Conservation (phyloP, 1,140 invertebrate species). For the Zaprionus tsacasi region DNA sequence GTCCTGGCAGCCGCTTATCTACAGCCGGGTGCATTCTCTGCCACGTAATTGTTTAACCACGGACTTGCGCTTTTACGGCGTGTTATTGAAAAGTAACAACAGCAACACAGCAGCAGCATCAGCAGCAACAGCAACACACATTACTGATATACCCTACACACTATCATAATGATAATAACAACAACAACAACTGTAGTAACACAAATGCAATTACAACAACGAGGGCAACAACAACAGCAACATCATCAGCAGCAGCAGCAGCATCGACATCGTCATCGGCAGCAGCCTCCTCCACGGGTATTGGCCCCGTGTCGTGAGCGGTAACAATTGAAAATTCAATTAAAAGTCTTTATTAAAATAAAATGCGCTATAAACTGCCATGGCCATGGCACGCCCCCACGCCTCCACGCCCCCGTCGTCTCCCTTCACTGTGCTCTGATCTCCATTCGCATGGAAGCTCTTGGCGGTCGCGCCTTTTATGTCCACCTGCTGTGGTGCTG, state of each 20-base stretch:
- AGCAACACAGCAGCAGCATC: conserved; percentile 17
- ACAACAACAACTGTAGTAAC: conserved; percentile 18
- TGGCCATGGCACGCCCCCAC: conserved; percentile 39
- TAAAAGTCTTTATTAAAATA: conserved; percentile 83
- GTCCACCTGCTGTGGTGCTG: conserved; percentile 64
- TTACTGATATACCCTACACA: conserved; percentile 53
- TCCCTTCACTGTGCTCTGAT: conserved; percentile 8
- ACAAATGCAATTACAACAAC: conserved; percentile 40
- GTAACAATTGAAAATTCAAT: conserved; percentile 82
- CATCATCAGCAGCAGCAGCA: conserved; percentile 6
- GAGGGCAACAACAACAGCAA: conserved; percentile 22
- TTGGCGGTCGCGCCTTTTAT: conserved; percentile 66
- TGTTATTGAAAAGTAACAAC: conserved; percentile 54
- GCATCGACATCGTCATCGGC: conserved; percentile 29
- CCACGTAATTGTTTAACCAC: conserved; percentile 72
- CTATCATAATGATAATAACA: conserved; percentile 67
- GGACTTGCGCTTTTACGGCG: conserved; percentile 65
- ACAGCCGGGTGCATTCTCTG: conserved; percentile 17
- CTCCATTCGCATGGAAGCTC: conserved; percentile 28
- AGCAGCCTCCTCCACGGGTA: conserved; percentile 14
- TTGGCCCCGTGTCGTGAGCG: conserved; percentile 37
- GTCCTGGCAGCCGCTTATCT: conserved; percentile 25
- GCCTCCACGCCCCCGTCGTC: conserved; percentile 38
- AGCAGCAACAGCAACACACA: conserved; percentile 29
- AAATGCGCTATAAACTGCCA: conserved; percentile 67